These are phyloP conservation scores for Pseudorectes ferrugineus DNA, from an alignment of 2,113 vertebrate species.

Conservation along the genomic window DNA sequence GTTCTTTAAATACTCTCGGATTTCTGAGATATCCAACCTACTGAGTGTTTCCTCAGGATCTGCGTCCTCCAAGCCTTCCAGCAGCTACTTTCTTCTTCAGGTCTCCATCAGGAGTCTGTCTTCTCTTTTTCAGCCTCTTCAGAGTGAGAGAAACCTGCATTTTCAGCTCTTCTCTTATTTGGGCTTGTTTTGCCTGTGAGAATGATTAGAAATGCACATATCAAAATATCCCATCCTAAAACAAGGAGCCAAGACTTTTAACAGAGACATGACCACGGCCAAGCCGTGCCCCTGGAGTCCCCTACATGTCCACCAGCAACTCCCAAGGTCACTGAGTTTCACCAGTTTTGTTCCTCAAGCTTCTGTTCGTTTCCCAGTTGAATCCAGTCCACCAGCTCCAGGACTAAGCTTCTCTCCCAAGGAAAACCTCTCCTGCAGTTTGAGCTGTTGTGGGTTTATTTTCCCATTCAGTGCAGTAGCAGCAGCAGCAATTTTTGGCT, in stretches of 20 bases:
- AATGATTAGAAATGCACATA: not conserved
- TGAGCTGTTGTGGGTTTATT: not conserved
- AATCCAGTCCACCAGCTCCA: not conserved
- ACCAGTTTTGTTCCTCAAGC: not conserved
- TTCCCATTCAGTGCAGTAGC: not conserved
- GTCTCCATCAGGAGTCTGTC: not conserved
- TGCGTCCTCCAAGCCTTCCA: not conserved
- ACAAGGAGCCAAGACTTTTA: not conserved
- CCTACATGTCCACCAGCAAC: not conserved
- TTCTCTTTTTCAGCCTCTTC: not conserved
- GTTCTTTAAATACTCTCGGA: not conserved
- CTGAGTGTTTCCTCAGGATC: fast-evolving
- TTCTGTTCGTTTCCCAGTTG: not conserved
- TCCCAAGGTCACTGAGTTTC: not conserved
- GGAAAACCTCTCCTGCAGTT: not conserved
- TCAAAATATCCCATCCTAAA: not conserved
- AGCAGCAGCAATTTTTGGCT: not conserved
- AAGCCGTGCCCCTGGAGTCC: not conserved
- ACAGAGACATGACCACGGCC: not conserved
- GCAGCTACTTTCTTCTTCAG: not conserved
- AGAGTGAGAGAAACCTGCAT: not conserved
- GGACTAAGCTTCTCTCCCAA: not conserved
- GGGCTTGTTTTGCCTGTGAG: not conserved
- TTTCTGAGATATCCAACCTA: not conserved
- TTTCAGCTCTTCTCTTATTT: not conserved